A percentile compares a stretch with the other conserved stretches of the same genome.
phyloP scores from a whole-genome alignment of 1,140 invertebrate genomes.

The Homarus americanus region DNA sequence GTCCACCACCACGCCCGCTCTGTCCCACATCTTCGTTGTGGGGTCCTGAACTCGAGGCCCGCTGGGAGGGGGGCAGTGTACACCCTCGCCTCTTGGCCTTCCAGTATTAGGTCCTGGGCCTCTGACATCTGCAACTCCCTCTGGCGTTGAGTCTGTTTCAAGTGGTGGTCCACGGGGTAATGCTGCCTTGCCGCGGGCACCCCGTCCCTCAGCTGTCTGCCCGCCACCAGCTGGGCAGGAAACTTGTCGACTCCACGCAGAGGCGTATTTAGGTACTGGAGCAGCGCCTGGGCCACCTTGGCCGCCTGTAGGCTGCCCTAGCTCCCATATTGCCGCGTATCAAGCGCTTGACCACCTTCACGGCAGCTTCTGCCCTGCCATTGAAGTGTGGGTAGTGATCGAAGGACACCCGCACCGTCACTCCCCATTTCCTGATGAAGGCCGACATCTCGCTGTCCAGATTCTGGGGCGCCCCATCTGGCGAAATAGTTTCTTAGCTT shows the following conservation, averaged over 20 bases:
- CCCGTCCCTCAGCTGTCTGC: neutral
- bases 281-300: neutral
- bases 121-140: no score
- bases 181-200: neutral
- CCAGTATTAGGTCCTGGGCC: no score
- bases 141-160: neutral
- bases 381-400: conserved; percentile 73
- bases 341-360: conserved; percentile 64
- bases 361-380: conserved; percentile 68
- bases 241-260: neutral
- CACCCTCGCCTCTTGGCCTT: no score
- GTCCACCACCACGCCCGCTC: no score
- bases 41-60: no score
- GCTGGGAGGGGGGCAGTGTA: no score
- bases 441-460: neutral
- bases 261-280: conserved; percentile 9
- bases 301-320: neutral
- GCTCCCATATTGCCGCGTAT: neutral
- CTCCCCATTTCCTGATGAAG: conserved; percentile 6
- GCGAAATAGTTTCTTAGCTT: no score
- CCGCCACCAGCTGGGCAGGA: conserved; percentile 1
- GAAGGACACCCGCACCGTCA: neutral
- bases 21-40: no score
- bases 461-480: no score
- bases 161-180: neutral